Evolutionary conservation across 2,797 vertebrate genomes (phyloP).

Genomic region (Mionectes olivaceus): DNA sequence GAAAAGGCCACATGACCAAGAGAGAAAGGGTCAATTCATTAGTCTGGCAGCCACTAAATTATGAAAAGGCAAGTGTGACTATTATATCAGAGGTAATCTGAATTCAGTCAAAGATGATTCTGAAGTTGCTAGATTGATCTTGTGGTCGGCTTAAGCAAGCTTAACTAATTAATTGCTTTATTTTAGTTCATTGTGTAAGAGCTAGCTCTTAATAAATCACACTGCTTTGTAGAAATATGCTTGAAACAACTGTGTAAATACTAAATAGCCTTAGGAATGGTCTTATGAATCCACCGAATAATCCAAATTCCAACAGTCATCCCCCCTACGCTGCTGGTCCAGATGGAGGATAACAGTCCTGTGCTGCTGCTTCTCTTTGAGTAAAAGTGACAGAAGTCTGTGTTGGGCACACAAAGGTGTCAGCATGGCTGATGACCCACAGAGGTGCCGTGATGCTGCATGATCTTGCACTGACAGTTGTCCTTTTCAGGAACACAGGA

Average conservation of each 20-base stretch:
- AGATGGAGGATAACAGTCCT: background rate
- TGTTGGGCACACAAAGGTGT: background rate
- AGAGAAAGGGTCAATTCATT: slow-evolving; percentile 51
- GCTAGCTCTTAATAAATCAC: slow-evolving; percentile 48
- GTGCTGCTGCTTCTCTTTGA: background rate
- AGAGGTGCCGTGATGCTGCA: background rate
- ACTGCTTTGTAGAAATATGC: slow-evolving; percentile 2
- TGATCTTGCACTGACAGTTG: background rate
- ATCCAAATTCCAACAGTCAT: slow-evolving; percentile 35
- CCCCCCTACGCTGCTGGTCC: background rate
- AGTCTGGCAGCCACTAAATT: slow-evolving; percentile 18
- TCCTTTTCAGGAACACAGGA: background rate
- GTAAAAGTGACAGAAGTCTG: background rate
- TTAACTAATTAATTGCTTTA: slow-evolving; percentile 54
- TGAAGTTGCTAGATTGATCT: slow-evolving; percentile 24
- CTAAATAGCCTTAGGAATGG: slow-evolving; percentile 43
- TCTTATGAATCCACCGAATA: slow-evolving; percentile 23
- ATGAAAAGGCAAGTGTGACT: slow-evolving; percentile 14
- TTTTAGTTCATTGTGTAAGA: slow-evolving; percentile 50
- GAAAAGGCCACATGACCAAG: slow-evolving; percentile 15
- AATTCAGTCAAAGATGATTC: slow-evolving; percentile 3
- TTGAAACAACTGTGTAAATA: slow-evolving; percentile 59
- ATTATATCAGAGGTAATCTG: slow-evolving; percentile 1
- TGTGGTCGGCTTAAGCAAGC: slow-evolving; percentile 40
- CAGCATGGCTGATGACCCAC: background rate